Base-by-base conservation (phyloP, 2,888 invertebrate genomes). In the Cyaniris semiargus region DNA sequence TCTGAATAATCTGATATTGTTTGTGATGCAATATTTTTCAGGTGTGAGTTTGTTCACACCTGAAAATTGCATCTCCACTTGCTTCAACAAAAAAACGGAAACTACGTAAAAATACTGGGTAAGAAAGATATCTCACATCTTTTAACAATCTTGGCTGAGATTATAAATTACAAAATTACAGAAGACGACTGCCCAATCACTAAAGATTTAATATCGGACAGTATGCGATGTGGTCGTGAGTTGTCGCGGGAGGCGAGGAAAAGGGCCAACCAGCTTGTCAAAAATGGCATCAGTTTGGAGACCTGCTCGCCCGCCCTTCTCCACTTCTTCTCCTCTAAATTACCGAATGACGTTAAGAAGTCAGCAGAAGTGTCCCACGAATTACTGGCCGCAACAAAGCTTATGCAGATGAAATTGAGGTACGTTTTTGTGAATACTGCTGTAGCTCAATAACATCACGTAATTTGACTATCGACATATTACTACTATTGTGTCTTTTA, bases 191-290 rank as follows among this genome's bases (percentile, higher is more conserved):
- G 88, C 93, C 84, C 93, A 83, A 84, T 95, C 88, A 83, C 94
- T 88, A 81, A 94, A 92, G 84, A 95, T 88, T 84, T 97, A 94
- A 95, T 92, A 8, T 83, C 86, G 7, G 93, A 94, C 78, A 90
- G 91, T 70, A 82, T 90, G 7, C 86, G 86, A 78, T 86, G 88
- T 23, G 93, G 92, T 0, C 87, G 90, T 4, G 92, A 93, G 76
- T 83, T 93, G 1, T 84, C 90, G 74, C 84, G 86, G 75, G 88
- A 89, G 0, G 86, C 91, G 0, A 85, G 79, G n/a, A 83, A 85
- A 74, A 86, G 91, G 10, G 90, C 87, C 4, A 89, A 88, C 80
- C 86, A 92, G 78, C 85, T 94, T 5, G 89, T 90, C 0, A 83
- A 84, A 23, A 90, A 84, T 76, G 93, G 93, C 0, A 82, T 91